Evolutionary conservation across 1,140 invertebrate species (phyloP).

Genomic region (Coptotermes formosanus): DNA sequence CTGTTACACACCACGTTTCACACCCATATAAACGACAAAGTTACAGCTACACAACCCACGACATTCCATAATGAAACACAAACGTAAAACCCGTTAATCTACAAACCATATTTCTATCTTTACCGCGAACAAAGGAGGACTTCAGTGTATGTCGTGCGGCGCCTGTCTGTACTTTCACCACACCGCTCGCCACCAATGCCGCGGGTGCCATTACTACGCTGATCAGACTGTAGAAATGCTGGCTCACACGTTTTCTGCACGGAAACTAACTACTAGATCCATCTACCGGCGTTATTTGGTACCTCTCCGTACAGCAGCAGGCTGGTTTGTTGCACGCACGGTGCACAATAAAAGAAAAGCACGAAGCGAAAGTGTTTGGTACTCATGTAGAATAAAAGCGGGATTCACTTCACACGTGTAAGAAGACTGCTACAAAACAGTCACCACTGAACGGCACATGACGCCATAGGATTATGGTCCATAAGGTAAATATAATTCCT

Average conservation of each 20-base stretch:
- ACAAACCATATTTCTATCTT: no score
- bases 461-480: not conserved
- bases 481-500: not conserved
- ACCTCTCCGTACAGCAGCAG: not conserved
- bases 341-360: not conserved
- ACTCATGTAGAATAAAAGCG: conserved; percentile 1
- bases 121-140: no score
- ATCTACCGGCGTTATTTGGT: conserved; percentile 4
- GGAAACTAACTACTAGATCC: not conserved
- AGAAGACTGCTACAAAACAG: not conserved
- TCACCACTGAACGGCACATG: not conserved
- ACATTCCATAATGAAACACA: no score
- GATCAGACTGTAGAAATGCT: not conserved
- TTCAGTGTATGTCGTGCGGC: no score
- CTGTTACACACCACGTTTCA: no score
- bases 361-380: not conserved
- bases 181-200: not conserved
- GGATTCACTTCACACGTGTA: not conserved
- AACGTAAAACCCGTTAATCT: no score
- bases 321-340: not conserved
- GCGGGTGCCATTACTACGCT: not conserved
- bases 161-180: no score
- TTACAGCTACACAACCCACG: no score
- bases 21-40: no score
- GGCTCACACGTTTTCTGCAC: not conserved